A percentile compares a stretch with the other conserved stretches of the same genome.
phyloP scores from a whole-genome alignment of 2,888 invertebrate species.

The Trypoxylon attenuatum region DNA sequence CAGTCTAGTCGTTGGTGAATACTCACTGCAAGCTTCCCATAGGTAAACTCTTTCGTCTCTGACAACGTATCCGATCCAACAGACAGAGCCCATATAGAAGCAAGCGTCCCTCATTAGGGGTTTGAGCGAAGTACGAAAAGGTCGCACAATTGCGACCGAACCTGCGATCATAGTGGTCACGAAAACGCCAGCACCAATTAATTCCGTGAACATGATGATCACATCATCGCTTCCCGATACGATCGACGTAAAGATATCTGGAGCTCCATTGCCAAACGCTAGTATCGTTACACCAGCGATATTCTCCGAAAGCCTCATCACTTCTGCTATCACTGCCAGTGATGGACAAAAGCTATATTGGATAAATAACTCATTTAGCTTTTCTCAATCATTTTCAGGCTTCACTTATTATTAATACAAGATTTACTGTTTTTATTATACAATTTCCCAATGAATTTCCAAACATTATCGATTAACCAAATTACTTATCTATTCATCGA shows the following conservation, averaged over 20 bases:
- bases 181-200: slow-evolving; percentile 79
- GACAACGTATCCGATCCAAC: slow-evolving; percentile 75
- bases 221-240: slow-evolving; percentile 74
- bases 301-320: slow-evolving; percentile 76
- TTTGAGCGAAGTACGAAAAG: slow-evolving; percentile 73
- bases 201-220: slow-evolving; percentile 73
- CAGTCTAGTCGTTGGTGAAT: no score
- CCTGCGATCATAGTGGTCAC: slow-evolving; percentile 79
- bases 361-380: no score
- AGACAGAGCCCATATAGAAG: slow-evolving; percentile 73
- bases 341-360: slow-evolving; percentile 77
- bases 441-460: no score
- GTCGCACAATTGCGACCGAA: slow-evolving; percentile 76
- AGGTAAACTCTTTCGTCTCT: slow-evolving; percentile 74
- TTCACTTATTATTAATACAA: neutral
- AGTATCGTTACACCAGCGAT: slow-evolving; percentile 82
- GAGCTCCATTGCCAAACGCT: slow-evolving; percentile 83
- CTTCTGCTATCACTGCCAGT: slow-evolving; percentile 74
- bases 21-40: slow-evolving; percentile 75
- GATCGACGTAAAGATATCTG: slow-evolving; percentile 81
- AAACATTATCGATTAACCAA: no score
- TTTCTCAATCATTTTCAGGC: no score
- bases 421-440: no score
- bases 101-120: slow-evolving; percentile 63
- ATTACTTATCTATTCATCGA: no score